Percentiles rank a stretch among this genome's conserved stretches.
Conservation (phyloP, 2,888 invertebrate genomes). For the Hypolimnas misippus region DNA sequence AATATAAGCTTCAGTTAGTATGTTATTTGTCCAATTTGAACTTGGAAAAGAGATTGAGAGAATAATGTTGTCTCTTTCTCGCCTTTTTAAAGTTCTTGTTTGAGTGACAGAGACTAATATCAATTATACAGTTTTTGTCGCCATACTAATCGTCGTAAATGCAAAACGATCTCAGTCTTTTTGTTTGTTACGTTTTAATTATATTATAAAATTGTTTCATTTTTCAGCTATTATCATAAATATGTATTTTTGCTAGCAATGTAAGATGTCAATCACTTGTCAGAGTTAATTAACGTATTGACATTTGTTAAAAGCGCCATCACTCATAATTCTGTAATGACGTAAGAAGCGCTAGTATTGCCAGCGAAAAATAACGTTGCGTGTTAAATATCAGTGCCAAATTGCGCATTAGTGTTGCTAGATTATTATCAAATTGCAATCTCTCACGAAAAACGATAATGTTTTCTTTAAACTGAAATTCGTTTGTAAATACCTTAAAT, state of each 20-base stretch:
- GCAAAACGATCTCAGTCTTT: too few relatives aligned
- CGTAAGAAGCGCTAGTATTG: constrained; percentile 13
- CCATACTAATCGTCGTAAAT: neutral
- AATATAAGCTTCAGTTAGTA: neutral
- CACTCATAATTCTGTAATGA: constrained; percentile 1
- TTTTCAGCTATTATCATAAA: too few relatives aligned
- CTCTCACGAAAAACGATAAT: constrained; percentile 34
- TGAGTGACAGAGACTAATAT: neutral
- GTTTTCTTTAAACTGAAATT: constrained; percentile 26
- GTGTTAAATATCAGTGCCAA: constrained; percentile 29
- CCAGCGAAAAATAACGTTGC: constrained; percentile 28
- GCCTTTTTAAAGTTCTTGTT: neutral
- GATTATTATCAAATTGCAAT: constrained; percentile 37
- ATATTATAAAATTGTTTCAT: too few relatives aligned
- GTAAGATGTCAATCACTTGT: neutral
- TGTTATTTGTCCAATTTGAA: neutral
- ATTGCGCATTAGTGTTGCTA: constrained; percentile 30
- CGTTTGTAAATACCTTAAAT: constrained; percentile 24
- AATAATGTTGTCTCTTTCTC: neutral
- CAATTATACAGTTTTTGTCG: neutral
- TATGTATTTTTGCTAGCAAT: neutral
- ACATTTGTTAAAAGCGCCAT: constrained; percentile 18
- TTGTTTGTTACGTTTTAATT: too few relatives aligned
- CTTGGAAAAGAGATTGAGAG: neutral
- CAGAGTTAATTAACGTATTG: constrained; percentile 1